A percentile compares a stretch with the other conserved stretches of the same genome.
Evolutionary conservation across 1,140 invertebrate species (phyloP).

Genomic region (Akabosia matsudoensis): DNA sequence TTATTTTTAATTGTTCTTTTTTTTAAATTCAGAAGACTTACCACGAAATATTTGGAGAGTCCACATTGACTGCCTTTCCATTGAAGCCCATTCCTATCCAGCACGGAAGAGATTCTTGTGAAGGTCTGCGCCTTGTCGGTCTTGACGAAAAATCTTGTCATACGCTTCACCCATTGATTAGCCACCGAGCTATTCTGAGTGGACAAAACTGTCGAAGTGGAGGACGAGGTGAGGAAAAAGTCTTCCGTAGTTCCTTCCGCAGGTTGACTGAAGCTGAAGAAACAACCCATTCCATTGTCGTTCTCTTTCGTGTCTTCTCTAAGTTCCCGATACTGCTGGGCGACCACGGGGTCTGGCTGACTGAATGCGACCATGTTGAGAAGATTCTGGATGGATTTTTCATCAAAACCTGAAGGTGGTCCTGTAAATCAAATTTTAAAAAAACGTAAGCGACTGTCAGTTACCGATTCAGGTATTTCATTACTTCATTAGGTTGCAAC

Average conservation of each 20-base stretch:
- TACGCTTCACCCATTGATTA: conserved; percentile 77
- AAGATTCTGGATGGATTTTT: conserved; percentile 4
- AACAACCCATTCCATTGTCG: conserved; percentile 2
- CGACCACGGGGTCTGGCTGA: neutral
- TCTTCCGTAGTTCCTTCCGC: conserved; percentile 66
- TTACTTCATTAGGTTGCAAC: no score
- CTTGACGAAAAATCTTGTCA: conserved; percentile 86
- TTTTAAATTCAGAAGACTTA: no score
- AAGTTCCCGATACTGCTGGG: neutral
- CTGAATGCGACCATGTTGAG: conserved; percentile 4
- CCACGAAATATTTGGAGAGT: neutral
- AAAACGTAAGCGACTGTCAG: no score
- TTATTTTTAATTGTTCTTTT: no score
- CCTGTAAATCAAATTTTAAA: neutral
- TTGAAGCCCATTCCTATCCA: conserved; percentile 60
- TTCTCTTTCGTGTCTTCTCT: neutral
- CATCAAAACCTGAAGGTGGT: neutral
- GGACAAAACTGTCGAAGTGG: conserved; percentile 60
- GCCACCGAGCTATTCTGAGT: conserved; percentile 57
- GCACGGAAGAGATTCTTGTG: conserved; percentile 59
- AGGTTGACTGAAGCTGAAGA: conserved; percentile 82
- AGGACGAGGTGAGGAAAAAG: conserved; percentile 72
- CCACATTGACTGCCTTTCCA: neutral
- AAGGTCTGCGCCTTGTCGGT: conserved; percentile 63
- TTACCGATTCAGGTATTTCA: no score